Base-by-base conservation (phyloP, 2,797 vertebrate species). In the Lepus oiostolus region DNA sequence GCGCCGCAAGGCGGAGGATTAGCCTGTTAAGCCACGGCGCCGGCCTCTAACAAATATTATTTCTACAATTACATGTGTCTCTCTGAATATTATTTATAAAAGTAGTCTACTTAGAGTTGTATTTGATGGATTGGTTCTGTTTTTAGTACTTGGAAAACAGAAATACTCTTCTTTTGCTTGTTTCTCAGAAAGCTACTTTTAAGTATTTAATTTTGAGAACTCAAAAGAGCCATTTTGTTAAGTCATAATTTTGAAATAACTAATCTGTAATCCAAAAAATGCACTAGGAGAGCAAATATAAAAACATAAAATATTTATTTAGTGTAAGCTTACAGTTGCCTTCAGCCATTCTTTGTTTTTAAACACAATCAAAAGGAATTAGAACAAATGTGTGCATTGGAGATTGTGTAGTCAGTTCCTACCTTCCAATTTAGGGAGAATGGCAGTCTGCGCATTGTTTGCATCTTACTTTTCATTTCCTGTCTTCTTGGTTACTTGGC, bases 201-300 rank as follows among this genome's bases (percentile, higher is more conserved):
- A 88, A 85, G 71, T 52, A 2, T 71, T 81, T 70, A 63, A 65
- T 81, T 88, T 83, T 87, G 50, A 68, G 60, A 84, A 86, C 21
- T 2, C 62, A 50, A 50, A 62, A 70, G n/a, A 90, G 32, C 65
- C 79, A 3, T 58, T 5, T 88, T 87, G 16, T 65, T 65, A 67
- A 82, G 14, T 90, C 26, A 32, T 80, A 7, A 14, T 85, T 93
- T 60, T 75, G 24, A 26, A n/a, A 7, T 32, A 79, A 86, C 8
- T 8, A 38, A 4, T 71, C 63, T 12, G 22, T 82, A 79, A 38
- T 74, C 19, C 9, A 30, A 32, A 50, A 65, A 76, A 54, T n/a
- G 6, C 26, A 28, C 7, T 75, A 47, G 26, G 14, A 60, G 60
- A 77, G 14, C 47, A 32, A 32, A 62, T 35, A 35, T 21, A 30